A percentile compares a stretch with the other conserved stretches of the same genome.
These are phyloP conservation scores for Lottia scabra DNA, from an alignment of 2,888 invertebrate species.

Conservation along the genomic window DNA sequence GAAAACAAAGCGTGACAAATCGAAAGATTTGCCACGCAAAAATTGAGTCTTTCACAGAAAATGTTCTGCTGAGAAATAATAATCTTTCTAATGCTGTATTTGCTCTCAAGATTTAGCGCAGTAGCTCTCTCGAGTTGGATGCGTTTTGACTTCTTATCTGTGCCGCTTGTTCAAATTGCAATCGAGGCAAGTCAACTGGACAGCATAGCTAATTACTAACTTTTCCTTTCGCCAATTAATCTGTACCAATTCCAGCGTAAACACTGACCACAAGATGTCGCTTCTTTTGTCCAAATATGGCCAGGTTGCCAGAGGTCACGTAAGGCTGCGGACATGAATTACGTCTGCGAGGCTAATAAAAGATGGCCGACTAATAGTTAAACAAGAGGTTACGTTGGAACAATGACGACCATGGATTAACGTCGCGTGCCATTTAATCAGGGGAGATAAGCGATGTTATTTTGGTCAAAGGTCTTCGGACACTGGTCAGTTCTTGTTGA, in stretches of 20 bases:
- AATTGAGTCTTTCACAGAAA: too few species aligned
- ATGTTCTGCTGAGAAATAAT: too few species aligned
- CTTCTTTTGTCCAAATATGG: constrained; percentile 3
- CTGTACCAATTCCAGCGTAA: neutral
- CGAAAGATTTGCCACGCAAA: too few species aligned
- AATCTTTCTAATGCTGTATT: too few species aligned
- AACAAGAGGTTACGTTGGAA: neutral
- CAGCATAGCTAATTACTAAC: too few species aligned
- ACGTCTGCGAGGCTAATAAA: neutral
- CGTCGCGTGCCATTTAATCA: neutral
- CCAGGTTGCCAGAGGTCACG: neutral
- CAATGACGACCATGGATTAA: neutral
- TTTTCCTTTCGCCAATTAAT: too few species aligned
- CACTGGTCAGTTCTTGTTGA: neutral
- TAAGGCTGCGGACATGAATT: neutral
- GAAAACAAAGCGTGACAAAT: too few species aligned
- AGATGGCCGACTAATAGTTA: neutral
- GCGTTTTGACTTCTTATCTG: too few species aligned
- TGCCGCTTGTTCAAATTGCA: too few species aligned
- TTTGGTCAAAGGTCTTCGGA: constrained; percentile 4
- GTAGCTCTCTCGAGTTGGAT: too few species aligned
- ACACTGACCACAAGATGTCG: constrained; percentile 3
- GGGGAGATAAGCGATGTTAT: neutral
- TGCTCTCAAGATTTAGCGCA: too few species aligned
- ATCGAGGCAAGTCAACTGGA: too few species aligned